Evolutionary conservation across 2,113 vertebrate species (phyloP), one percentile per base, ranked within the genome.

Genomic region (Glareola pratincola): DNA sequence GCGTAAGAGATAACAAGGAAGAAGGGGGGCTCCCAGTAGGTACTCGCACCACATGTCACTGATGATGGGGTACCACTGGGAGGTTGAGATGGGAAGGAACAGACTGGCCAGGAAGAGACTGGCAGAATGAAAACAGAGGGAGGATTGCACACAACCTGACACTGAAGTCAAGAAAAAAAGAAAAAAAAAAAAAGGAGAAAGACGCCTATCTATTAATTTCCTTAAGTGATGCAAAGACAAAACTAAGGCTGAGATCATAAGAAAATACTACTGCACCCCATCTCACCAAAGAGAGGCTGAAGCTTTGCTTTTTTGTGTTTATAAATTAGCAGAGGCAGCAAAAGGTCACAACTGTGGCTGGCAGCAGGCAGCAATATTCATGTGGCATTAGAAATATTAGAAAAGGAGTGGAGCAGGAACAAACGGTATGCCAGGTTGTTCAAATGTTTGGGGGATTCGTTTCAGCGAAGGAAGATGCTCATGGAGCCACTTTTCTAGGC

Each of bases 1-100:
- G 9, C 0, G 0, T 15, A 26, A 86, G 41, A 5, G 7, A 22
- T 4, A 45, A 39, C 0, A 1, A 37, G 45, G 56, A 47, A 37
- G 13, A 48, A 37, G 6, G 34, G 27, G 53, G 88, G 5, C 20
- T 60, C 6, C 19, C 54, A 4, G 1, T 5, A 73, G 27, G 16
- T 6, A 27, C 23, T 43, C 41, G 60, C 34, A 41, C 10, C 30
- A 41, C 34, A 59, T 20, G 12, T 51, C 29, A 39, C 29, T 50
- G 14, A 23, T 34, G 34, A 32, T 47, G 54, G 51, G 18, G 19
- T 34, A 43, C n/a, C 8, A 3, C 32, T 4, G 7, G 47, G 24
- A 19, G 23, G 9, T 9, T 59, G 37, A 29, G n/a, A 84, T 78
- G 34, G 8, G n/a, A 60, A 78, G 32, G n/a, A 36, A 27, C 12